Evolutionary conservation across 2,797 vertebrate genomes (phyloP).

Genomic region (Sarcoramphus papa): DNA sequence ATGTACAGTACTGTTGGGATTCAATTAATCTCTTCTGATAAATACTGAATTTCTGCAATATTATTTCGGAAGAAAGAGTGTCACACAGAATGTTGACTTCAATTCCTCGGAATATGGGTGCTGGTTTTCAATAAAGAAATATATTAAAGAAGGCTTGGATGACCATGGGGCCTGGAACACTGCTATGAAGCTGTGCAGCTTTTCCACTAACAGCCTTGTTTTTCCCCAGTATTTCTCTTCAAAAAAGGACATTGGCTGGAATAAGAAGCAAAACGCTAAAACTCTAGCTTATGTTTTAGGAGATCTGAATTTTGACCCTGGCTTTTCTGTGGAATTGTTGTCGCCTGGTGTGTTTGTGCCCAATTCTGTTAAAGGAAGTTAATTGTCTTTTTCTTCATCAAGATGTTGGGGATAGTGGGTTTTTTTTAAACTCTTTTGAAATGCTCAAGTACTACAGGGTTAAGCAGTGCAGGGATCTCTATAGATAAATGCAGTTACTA

Average conservation of each 20-base stretch:
- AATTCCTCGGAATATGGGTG: neutral
- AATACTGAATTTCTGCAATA: conserved; percentile 35
- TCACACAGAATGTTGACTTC: neutral
- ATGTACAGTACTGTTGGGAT: conserved; percentile 61
- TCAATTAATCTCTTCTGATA: conserved; percentile 66
- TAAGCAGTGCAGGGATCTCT: neutral
- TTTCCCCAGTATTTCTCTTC: neutral
- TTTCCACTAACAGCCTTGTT: neutral
- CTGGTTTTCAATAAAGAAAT: neutral
- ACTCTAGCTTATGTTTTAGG: neutral
- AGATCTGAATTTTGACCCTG: neutral
- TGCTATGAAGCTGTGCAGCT: neutral
- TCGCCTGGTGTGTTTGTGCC: neutral
- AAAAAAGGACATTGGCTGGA: neutral
- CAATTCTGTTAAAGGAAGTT: neutral
- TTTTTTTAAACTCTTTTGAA: neutral
- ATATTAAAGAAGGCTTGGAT: neutral
- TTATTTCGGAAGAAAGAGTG: neutral
- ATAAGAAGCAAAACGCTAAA: neutral
- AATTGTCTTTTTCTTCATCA: neutral
- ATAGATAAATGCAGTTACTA: neutral
- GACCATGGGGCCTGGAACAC: neutral
- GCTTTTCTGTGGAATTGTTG: neutral
- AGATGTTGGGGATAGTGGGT: too few relatives aligned
- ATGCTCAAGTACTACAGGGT: fast-evolving